Conservation (phyloP, 1,140 invertebrate species). For the Diachasma alloeum region DNA sequence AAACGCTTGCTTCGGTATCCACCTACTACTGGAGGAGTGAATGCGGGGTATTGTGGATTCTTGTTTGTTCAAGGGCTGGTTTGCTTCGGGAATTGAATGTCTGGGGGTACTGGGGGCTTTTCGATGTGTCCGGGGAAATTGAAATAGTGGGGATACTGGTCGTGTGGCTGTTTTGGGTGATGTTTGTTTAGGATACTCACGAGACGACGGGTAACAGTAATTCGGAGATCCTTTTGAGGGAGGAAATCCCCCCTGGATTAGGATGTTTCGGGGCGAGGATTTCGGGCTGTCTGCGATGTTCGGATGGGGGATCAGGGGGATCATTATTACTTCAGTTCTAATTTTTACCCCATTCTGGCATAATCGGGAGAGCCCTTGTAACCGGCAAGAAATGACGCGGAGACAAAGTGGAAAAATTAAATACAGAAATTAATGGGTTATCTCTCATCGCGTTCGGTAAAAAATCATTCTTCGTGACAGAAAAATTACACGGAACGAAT, state of each 20-base stretch:
- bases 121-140: background rate
- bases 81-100: conserved; percentile 5
- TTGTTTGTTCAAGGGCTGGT: conserved; percentile 45
- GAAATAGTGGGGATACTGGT: conserved; percentile 44
- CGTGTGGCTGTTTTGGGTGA: conserved; percentile 51
- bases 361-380: no score
- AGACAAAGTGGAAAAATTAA: no score
- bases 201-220: conserved; percentile 32
- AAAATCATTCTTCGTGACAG: no score
- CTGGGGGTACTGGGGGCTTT: background rate
- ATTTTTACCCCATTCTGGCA: background rate
- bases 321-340: background rate
- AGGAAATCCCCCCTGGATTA: conserved; percentile 15
- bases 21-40: conserved; percentile 32
- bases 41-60: conserved; percentile 36
- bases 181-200: conserved; percentile 58
- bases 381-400: no score
- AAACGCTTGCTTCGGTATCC: conserved; percentile 8
- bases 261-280: background rate
- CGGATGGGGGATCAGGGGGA: background rate
- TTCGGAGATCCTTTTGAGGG: conserved; percentile 27
- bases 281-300: background rate
- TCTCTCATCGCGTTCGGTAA: no score
- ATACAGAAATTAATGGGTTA: no score
- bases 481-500: no score